These are phyloP conservation scores for Dasypogon diadema DNA, from an alignment of 2,888 invertebrate species.

Conservation along the genomic window DNA sequence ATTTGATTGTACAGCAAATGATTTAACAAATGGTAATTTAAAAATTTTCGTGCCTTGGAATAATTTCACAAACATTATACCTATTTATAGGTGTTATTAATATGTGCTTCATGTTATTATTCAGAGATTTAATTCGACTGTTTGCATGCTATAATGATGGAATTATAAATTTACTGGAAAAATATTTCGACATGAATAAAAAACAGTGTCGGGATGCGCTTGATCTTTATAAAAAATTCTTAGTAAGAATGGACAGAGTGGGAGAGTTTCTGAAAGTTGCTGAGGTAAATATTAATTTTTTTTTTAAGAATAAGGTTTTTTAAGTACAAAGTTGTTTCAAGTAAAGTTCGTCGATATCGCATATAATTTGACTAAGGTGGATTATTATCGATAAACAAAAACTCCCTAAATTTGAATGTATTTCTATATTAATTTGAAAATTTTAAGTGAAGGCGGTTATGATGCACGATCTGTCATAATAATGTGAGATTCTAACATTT, in stretches of 20 bases:
- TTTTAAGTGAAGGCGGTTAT: too few relatives aligned
- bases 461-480: too few relatives aligned
- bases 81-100: slow-evolving; percentile 84
- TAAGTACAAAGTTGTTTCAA: too few relatives aligned
- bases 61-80: neutral
- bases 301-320: too few relatives aligned
- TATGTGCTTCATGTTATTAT: slow-evolving; percentile 98
- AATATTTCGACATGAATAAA: slow-evolving; percentile 99
- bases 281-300: slow-evolving; percentile 69
- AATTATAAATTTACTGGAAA: slow-evolving; percentile 97
- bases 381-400: too few relatives aligned
- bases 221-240: slow-evolving; percentile 98
- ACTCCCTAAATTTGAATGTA: too few relatives aligned
- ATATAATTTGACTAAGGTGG: too few relatives aligned
- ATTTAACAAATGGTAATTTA: slow-evolving; percentile 85
- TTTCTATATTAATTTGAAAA: too few relatives aligned
- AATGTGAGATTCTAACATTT: too few relatives aligned
- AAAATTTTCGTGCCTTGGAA: slow-evolving; percentile 62
- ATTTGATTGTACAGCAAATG: slow-evolving; percentile 97
- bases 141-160: slow-evolving; percentile 99
- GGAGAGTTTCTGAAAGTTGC: slow-evolving; percentile 96
- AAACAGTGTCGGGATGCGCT: slow-evolving; percentile 98
- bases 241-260: slow-evolving; percentile 98
- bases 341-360: too few relatives aligned
- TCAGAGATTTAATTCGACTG: slow-evolving; percentile 97